Evolutionary conservation across 92 coral and sea anemone genomes (phyloP).

Genomic region (Montipora capitata): DNA sequence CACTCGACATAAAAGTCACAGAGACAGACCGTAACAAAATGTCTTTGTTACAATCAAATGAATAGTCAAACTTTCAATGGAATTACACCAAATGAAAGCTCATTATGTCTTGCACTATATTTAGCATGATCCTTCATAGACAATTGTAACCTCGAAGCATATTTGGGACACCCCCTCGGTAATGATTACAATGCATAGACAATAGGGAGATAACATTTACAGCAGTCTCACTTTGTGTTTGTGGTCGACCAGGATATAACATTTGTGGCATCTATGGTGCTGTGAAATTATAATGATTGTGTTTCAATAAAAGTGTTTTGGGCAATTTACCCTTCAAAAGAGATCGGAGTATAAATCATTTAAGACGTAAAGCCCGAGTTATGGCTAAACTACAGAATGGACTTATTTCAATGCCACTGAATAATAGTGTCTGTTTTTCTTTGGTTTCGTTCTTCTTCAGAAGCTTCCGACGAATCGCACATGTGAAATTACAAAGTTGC

Average conservation of each 20-base stretch:
- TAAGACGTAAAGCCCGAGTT: too few relatives aligned
- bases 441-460: too few relatives aligned
- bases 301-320: neutral
- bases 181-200: neutral
- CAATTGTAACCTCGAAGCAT: neutral
- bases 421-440: too few relatives aligned
- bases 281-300: neutral
- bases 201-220: too few relatives aligned
- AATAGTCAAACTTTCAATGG: neutral
- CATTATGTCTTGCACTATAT: too few relatives aligned
- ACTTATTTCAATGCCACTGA: too few relatives aligned
- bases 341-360: too few relatives aligned
- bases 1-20: neutral
- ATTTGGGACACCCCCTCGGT: neutral
- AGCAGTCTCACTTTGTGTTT: neutral
- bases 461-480: too few relatives aligned
- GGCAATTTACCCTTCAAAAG: neutral
- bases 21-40: neutral
- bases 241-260: neutral
- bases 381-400: too few relatives aligned
- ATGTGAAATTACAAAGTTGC: too few relatives aligned
- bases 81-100: neutral
- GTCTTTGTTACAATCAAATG: neutral
- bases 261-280: neutral
- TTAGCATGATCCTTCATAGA: too few relatives aligned